A percentile compares a stretch with the other conserved stretches of the same genome.
phyloP scores from a whole-genome alignment of 2,888 invertebrate genomes.

The Ophraella communa region DNA sequence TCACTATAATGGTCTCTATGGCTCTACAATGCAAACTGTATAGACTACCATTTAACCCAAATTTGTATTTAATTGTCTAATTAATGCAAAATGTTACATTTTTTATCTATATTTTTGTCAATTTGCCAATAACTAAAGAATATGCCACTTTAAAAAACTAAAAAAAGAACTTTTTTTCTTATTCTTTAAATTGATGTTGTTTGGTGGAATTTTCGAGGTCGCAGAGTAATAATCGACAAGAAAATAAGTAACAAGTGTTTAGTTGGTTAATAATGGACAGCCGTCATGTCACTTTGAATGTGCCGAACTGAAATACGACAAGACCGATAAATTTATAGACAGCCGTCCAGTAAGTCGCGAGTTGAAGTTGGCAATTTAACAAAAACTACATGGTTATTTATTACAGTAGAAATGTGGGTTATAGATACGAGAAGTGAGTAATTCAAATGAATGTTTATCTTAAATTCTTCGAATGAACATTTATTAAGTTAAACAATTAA shows the following conservation, averaged over 20 bases:
- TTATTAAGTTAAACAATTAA: background rate
- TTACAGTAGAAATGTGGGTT: constrained; percentile 3
- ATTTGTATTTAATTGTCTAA: no score
- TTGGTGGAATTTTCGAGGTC: background rate
- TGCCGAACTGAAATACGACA: constrained; percentile 30
- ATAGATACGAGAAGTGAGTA: background rate
- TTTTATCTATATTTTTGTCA: no score
- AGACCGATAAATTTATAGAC: constrained; percentile 24
- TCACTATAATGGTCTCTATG: no score
- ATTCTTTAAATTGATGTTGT: no score
- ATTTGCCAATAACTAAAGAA: no score
- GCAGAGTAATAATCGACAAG: constrained; percentile 7
- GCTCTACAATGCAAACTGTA: no score
- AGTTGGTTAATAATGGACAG: constrained; percentile 25
- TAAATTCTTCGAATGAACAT: background rate
- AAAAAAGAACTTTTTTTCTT: no score
- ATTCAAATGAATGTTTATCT: background rate
- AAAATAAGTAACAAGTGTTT: constrained; percentile 15
- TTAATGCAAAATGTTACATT: no score
- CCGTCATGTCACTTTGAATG: constrained; percentile 27
- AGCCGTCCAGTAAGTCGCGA: background rate
- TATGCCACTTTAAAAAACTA: no score
- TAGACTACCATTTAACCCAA: no score
- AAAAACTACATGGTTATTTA: constrained; percentile 1
- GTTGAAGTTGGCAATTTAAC: constrained; percentile 5